Evolutionary conservation across 2,888 invertebrate species (phyloP).

Genomic region (Magallana nippona): DNA sequence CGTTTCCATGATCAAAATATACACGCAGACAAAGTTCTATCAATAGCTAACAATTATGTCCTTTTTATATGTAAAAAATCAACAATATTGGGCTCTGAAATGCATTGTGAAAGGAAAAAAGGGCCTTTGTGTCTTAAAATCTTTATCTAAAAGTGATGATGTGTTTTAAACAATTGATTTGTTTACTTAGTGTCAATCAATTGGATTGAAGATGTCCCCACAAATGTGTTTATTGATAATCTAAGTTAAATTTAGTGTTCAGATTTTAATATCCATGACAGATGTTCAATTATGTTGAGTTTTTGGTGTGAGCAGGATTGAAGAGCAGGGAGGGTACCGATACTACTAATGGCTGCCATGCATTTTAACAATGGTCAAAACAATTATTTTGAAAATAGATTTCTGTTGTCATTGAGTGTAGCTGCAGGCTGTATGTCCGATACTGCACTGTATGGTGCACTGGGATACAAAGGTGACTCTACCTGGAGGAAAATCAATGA

Average conservation of each 20-base stretch:
- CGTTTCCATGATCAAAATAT: no score
- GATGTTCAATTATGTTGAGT: neutral
- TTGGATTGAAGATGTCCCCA: neutral
- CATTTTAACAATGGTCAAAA: neutral
- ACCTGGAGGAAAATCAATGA: neutral
- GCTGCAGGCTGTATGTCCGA: no score
- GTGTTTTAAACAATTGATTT: neutral
- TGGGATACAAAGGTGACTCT: no score
- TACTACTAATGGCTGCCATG: neutral
- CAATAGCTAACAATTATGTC: no score
- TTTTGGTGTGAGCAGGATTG: neutral
- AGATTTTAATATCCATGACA: constrained; percentile 7
- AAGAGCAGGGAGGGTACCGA: neutral
- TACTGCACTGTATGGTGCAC: no score
- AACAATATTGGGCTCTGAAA: no score
- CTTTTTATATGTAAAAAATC: no score
- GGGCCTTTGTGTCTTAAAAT: no score
- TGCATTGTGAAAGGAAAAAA: no score
- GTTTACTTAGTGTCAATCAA: constrained; percentile 22
- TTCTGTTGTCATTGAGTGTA: no score
- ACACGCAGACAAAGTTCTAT: no score
- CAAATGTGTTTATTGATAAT: neutral
- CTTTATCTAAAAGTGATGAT: neutral
- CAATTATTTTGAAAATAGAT: no score
- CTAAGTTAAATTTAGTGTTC: neutral